Evolutionary conservation across 53 echinoderm and acorn worm species (phyloP).

Genomic region (Temnopleurus reevesii): DNA sequence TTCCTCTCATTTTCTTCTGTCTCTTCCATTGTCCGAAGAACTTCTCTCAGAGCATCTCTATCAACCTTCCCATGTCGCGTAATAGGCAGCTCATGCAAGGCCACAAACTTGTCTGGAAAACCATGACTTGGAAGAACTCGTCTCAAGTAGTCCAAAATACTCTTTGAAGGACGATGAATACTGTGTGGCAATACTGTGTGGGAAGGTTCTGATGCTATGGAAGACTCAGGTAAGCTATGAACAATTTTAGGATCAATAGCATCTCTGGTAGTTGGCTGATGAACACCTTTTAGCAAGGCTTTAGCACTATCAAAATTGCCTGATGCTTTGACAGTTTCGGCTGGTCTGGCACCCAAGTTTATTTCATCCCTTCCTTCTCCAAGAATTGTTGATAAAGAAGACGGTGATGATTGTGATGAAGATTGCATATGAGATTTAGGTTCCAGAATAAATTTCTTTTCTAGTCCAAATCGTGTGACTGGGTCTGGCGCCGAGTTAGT

Average conservation of each 20-base stretch:
- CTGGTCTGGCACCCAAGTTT: too few species aligned
- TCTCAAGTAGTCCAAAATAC: constrained; percentile 16
- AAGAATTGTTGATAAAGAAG: background rate
- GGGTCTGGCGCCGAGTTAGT: background rate
- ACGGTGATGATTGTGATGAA: background rate
- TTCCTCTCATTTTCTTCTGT: background rate
- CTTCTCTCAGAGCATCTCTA: constrained; percentile 21
- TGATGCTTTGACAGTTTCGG: too few species aligned
- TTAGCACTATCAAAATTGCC: too few species aligned
- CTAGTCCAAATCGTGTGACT: background rate
- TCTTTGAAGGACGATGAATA: background rate
- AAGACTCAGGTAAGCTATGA: background rate
- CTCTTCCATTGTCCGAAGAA: constrained; percentile 26
- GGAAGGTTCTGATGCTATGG: background rate
- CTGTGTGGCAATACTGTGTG: background rate
- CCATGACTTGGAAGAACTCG: constrained; percentile 67
- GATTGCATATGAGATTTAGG: background rate
- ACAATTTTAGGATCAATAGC: too few species aligned
- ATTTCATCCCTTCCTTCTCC: too few species aligned
- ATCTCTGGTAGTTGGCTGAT: too few species aligned
- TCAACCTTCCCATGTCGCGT: constrained; percentile 88
- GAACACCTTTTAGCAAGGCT: too few species aligned
- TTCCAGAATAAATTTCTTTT: background rate
- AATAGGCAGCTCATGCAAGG: constrained; percentile 63
- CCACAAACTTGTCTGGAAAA: constrained; percentile 63